Evolutionary conservation across 2,113 vertebrate species (phyloP), one percentile per base, ranked within the genome.

Genomic region (Tylochromis polylepis): DNA sequence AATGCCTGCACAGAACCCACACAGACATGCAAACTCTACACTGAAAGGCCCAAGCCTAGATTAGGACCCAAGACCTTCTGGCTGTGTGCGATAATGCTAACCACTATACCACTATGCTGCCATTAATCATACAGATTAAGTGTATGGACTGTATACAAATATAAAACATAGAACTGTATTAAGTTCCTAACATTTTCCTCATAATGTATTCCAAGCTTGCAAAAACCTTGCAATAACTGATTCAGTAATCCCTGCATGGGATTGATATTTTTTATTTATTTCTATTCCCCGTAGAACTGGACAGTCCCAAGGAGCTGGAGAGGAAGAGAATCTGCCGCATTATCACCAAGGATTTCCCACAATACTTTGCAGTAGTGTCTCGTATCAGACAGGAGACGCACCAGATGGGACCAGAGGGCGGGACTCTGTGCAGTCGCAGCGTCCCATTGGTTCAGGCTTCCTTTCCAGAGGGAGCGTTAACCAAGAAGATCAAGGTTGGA

Each of bases 291-390:
- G 41, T 85, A 99, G 99, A 99, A 90, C 95, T 99, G 87, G 99
- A 99, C 88, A 98, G 97, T 38, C 3, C 91, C 2, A 97, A 97
- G 27, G 98, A 99, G 67, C 95, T 99, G 22, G 98, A 99, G 93
- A 98, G 95, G 92, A 99, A 99, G 91, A 97, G 98, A 3, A 98
- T 99, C 96, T 99, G 99, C 92, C 96, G 99, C 82, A 98, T 99
- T 5, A 93, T 99, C 92, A 99, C 98, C 0, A 99, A 98, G 94
- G 99, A 99, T 83, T 99, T 99, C 89, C 99, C 99, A 2, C 99
- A 99, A 95, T 99, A 99, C 91, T 99, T 99, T 20, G 99, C 98
- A 0, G 98, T 99, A 11, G 98, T 99, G 83, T 99, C 99, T 0
- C 96, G 99, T 11, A 99, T 99, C 92, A 97, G 98, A 87, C 99